A percentile compares a stretch with the other conserved stretches of the same genome.
These are phyloP conservation scores for Pilophorus perplexus DNA, from an alignment of 2,888 invertebrate species.

Conservation along the genomic window DNA sequence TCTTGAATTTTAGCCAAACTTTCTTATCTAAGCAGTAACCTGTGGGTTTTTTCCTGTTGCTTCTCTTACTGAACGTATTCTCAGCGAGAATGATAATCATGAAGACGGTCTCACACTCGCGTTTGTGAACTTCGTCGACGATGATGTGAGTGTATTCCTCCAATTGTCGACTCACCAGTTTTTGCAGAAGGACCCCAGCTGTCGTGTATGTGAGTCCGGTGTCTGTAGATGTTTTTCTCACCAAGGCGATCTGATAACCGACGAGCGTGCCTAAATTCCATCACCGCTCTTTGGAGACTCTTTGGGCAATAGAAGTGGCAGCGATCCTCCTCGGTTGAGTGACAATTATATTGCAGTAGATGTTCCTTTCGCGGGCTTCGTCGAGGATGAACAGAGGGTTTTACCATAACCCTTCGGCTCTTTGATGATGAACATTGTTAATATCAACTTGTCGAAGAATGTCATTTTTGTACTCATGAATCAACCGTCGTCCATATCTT, in stretches of 20 bases:
- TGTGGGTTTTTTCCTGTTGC: too few species aligned
- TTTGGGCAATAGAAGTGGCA: conserved; percentile 80
- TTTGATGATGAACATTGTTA: too few species aligned
- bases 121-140: conserved; percentile 91
- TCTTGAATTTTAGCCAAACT: too few species aligned
- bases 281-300: conserved; percentile 78
- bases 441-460: background rate
- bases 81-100: conserved; percentile 78
- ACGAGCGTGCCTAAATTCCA: conserved; percentile 81
- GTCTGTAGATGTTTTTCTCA: conserved; percentile 60
- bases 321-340: conserved; percentile 94
- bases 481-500: conserved; percentile 47
- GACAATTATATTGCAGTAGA: conserved; percentile 80
- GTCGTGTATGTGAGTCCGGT: conserved; percentile 84
- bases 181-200: conserved; percentile 82
- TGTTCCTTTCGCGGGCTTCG: conserved; percentile 61
- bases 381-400: conserved; percentile 94
- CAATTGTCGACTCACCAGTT: conserved; percentile 66
- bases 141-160: conserved; percentile 82
- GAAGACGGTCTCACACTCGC: conserved; percentile 90
- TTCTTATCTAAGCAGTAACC: too few species aligned
- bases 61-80: too few species aligned
- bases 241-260: conserved; percentile 80
- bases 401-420: conserved; percentile 95
- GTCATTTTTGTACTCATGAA: conserved; percentile 49